A percentile compares a stretch with the other conserved stretches of the same genome.
Conservation (phyloP, 2,888 invertebrate genomes). For the Hololepta plana region DNA sequence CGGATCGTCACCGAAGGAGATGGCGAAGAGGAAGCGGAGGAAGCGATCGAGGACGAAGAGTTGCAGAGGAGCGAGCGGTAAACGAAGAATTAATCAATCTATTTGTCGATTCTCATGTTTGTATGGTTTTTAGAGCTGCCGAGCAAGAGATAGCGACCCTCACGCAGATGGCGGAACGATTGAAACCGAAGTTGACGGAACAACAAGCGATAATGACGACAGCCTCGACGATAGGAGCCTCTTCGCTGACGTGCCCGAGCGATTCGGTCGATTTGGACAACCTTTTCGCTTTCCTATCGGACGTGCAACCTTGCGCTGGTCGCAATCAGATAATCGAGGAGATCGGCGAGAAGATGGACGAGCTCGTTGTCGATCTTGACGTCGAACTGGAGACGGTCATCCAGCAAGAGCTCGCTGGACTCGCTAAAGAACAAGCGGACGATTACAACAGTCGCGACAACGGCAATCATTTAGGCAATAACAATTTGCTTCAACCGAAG, state of each 20-base stretch:
- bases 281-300: slow-evolving; percentile 76
- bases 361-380: slow-evolving; percentile 63
- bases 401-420: slow-evolving; percentile 41
- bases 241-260: slow-evolving; percentile 19
- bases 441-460: slow-evolving; percentile 8
- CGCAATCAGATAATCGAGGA: slow-evolving; percentile 51
- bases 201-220: too few relatives aligned
- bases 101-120: slow-evolving; percentile 4
- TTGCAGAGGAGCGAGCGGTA: slow-evolving; percentile 22
- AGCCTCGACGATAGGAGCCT: too few relatives aligned
- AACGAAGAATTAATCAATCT: slow-evolving; percentile 15
- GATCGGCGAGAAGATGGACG: slow-evolving; percentile 70
- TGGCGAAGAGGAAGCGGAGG: slow-evolving; percentile 21
- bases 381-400: slow-evolving; percentile 54
- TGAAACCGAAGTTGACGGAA: slow-evolving; percentile 39
- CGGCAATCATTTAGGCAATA: too few relatives aligned
- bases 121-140: slow-evolving; percentile 36
- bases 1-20: slow-evolving; percentile 19
- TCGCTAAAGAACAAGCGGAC: too few relatives aligned
- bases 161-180: slow-evolving; percentile 54
- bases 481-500: too few relatives aligned
- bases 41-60: slow-evolving; percentile 27
- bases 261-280: slow-evolving; percentile 79
- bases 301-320: slow-evolving; percentile 39
- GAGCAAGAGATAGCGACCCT: slow-evolving; percentile 50